Percentiles rank a stretch among this genome's conserved stretches.
These are phyloP conservation scores for Agonum fuliginosum DNA, from an alignment of 2,888 invertebrate genomes.

Conservation along the genomic window DNA sequence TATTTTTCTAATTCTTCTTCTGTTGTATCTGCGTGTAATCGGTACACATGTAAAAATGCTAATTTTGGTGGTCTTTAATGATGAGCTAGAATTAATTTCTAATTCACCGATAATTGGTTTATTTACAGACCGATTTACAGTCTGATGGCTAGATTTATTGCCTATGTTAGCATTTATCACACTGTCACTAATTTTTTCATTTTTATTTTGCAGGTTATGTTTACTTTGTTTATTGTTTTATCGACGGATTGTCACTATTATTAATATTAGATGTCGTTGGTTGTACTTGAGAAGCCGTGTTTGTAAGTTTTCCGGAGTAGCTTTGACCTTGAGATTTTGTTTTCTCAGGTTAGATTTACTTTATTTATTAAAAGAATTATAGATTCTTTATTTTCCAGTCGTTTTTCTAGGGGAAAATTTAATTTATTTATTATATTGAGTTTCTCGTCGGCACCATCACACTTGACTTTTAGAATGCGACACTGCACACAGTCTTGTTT, in stretches of 20 bases:
- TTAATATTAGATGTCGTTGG: background rate
- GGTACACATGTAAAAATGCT: background rate
- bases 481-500: background rate
- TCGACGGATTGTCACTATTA: background rate
- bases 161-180: background rate
- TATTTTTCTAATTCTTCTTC: too few relatives aligned
- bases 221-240: background rate
- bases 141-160: background rate
- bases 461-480: background rate
- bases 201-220: background rate
- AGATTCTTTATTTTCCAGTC: background rate
- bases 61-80: background rate
- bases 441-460: background rate
- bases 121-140: background rate
- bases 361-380: background rate
- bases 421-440: background rate
- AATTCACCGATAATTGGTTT: too few relatives aligned
- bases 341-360: background rate
- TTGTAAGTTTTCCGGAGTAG: background rate
- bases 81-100: too few relatives aligned
- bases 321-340: background rate
- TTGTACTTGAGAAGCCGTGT: background rate
- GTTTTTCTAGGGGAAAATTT: background rate
- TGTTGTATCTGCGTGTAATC: background rate
- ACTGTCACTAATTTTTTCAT: too few relatives aligned